These are phyloP conservation scores for Amphimallon solstitiale DNA, from an alignment of 2,888 invertebrate species.

Conservation along the genomic window DNA sequence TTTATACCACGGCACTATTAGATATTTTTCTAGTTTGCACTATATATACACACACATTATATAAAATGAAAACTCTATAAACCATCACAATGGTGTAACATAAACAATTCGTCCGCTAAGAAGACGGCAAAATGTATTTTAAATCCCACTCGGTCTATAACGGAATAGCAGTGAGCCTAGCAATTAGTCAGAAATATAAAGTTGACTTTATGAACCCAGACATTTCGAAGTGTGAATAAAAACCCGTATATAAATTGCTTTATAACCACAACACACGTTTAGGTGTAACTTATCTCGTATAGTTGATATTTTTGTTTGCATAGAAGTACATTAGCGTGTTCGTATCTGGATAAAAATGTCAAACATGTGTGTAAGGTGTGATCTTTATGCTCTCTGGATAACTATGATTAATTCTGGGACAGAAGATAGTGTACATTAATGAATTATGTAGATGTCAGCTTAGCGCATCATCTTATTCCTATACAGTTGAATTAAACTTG, in stretches of 20 bases:
- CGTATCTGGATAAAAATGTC: slow-evolving; percentile 54
- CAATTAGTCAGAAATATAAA: slow-evolving; percentile 51
- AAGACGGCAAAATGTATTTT: no score
- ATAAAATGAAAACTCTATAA: no score
- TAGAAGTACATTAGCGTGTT: slow-evolving; percentile 61
- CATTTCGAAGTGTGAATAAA: slow-evolving; percentile 49
- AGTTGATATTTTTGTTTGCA: slow-evolving; percentile 55
- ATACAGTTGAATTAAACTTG: slow-evolving; percentile 42
- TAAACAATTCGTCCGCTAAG: no score
- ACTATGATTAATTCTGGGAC: slow-evolving; percentile 60
- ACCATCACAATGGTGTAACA: no score
- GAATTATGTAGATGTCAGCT: slow-evolving; percentile 58
- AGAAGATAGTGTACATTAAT: slow-evolving; percentile 57
- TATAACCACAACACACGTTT: slow-evolving; percentile 55
- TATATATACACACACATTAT: no score
- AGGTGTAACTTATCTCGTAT: slow-evolving; percentile 60
- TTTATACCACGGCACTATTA: no score
- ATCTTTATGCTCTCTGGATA: slow-evolving; percentile 58
- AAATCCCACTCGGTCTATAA: slow-evolving; percentile 4
- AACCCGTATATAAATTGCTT: slow-evolving; percentile 56
- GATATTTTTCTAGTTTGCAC: no score
- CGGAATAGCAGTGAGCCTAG: slow-evolving; percentile 27
- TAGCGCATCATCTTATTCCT: slow-evolving; percentile 48
- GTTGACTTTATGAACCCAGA: slow-evolving; percentile 56
- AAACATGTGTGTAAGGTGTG: slow-evolving; percentile 58